These are phyloP conservation scores for Leptogaster cylindrica DNA, from an alignment of 2,888 invertebrate species.

Conservation along the genomic window DNA sequence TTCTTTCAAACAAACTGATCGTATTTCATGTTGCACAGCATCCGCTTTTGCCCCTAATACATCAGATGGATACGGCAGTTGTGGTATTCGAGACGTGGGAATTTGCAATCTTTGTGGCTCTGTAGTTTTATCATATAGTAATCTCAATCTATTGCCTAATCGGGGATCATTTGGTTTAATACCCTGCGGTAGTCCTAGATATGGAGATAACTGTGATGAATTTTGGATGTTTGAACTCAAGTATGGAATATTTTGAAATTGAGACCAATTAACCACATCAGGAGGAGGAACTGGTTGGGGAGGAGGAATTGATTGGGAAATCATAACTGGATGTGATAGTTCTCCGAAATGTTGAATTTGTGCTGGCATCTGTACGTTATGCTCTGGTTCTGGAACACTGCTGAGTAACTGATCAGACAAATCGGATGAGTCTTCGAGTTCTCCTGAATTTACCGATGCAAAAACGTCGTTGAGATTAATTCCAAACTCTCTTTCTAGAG, in stretches of 20 bases:
- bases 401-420: too few species aligned
- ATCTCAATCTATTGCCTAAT: background rate
- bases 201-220: background rate
- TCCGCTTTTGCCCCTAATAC: background rate
- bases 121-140: conserved; percentile 5
- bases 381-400: too few species aligned
- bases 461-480: background rate
- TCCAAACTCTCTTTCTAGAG: conserved; percentile 1
- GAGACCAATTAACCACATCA: background rate
- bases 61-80: background rate
- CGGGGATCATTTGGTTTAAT: conserved; percentile 17
- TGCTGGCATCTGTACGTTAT: too few species aligned
- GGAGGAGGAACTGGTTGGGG: background rate
- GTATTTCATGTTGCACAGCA: background rate
- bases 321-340: background rate
- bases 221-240: background rate
- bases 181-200: conserved; percentile 9
- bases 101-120: background rate
- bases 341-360: too few species aligned
- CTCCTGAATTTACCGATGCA: background rate
- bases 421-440: background rate
- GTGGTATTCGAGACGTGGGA: background rate
- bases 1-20: conserved; percentile 7
- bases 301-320: background rate
- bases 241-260: background rate